Evolutionary conservation across 2,888 invertebrate species (phyloP).

Genomic region (Brachylomia viminalis): DNA sequence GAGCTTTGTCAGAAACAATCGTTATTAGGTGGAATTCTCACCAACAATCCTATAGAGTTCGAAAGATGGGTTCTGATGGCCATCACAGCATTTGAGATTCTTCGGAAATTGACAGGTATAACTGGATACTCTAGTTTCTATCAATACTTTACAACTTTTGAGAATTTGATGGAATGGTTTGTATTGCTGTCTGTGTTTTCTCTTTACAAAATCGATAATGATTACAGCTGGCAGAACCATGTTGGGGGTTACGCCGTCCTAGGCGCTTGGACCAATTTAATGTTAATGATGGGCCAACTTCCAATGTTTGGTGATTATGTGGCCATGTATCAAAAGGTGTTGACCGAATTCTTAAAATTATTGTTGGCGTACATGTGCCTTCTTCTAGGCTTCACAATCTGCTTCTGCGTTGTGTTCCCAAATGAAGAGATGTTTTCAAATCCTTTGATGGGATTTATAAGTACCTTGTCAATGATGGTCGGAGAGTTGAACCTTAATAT

Average conservation of each 20-base stretch:
- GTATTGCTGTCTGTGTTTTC: slow-evolving; percentile 95
- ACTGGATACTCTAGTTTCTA: slow-evolving; percentile 94
- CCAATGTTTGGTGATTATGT: slow-evolving; percentile 97
- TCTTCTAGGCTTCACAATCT: slow-evolving; percentile 95
- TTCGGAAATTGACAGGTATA: slow-evolving; percentile 94
- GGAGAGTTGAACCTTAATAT: slow-evolving; percentile 95
- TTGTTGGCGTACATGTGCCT: slow-evolving; percentile 95
- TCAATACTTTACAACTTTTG: slow-evolving; percentile 95
- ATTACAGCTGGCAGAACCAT: slow-evolving; percentile 96
- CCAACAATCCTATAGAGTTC: slow-evolving; percentile 94
- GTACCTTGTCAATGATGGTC: slow-evolving; percentile 96
- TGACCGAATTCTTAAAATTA: slow-evolving; percentile 95
- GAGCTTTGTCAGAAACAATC: slow-evolving; percentile 94
- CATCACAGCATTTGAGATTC: slow-evolving; percentile 94
- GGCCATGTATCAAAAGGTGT: slow-evolving; percentile 96
- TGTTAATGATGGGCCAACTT: slow-evolving; percentile 96
- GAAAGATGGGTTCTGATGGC: slow-evolving; percentile 95
- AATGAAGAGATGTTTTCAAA: slow-evolving; percentile 95
- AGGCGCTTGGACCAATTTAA: slow-evolving; percentile 96
- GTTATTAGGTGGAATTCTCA: slow-evolving; percentile 92
- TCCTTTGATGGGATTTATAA: slow-evolving; percentile 95
- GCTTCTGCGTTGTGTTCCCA: slow-evolving; percentile 96
- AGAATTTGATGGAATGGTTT: slow-evolving; percentile 96
- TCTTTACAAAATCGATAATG: slow-evolving; percentile 94
- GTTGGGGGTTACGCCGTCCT: slow-evolving; percentile 96